Evolutionary conservation across 2,888 invertebrate genomes (phyloP).

Genomic region (Plebejus anna): DNA sequence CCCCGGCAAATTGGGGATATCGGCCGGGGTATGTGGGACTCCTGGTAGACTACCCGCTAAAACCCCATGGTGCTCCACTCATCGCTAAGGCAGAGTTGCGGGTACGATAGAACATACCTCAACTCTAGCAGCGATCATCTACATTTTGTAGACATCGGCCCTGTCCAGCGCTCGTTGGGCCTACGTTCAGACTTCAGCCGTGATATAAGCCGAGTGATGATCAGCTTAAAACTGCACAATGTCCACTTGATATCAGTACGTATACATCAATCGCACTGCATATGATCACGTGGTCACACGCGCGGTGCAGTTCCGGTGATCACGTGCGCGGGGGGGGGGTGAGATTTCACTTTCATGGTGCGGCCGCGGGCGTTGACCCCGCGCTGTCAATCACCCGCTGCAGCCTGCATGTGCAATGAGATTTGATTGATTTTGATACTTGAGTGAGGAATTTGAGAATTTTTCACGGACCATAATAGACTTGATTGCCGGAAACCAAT

Average conservation of each 20-base stretch:
- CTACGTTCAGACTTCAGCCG: too few relatives aligned
- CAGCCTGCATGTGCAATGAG: background rate
- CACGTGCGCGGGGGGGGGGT: background rate
- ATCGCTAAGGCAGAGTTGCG: too few relatives aligned
- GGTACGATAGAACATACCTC: too few relatives aligned
- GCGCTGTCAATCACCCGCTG: slow-evolving; percentile 23
- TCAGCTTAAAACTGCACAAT: background rate
- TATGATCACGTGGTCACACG: background rate
- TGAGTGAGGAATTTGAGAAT: background rate
- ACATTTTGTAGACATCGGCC: too few relatives aligned
- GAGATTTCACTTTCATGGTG: slow-evolving; percentile 40
- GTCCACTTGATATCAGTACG: background rate
- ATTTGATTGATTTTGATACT: background rate
- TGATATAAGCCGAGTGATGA: background rate
- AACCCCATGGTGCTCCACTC: too few relatives aligned
- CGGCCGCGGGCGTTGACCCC: slow-evolving; percentile 39
- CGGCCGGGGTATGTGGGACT: too few relatives aligned
- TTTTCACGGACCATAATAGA: too few relatives aligned
- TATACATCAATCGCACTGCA: background rate
- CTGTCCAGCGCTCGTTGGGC: too few relatives aligned
- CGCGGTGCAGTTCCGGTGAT: background rate
- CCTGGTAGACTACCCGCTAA: too few relatives aligned
- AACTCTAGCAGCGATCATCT: too few relatives aligned
- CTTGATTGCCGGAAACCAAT: too few relatives aligned
- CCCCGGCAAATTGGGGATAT: too few relatives aligned